Percentiles rank a stretch among this genome's conserved stretches.
Evolutionary conservation across 2,113 vertebrate species (phyloP).

Genomic region (Macaca nemestrina): DNA sequence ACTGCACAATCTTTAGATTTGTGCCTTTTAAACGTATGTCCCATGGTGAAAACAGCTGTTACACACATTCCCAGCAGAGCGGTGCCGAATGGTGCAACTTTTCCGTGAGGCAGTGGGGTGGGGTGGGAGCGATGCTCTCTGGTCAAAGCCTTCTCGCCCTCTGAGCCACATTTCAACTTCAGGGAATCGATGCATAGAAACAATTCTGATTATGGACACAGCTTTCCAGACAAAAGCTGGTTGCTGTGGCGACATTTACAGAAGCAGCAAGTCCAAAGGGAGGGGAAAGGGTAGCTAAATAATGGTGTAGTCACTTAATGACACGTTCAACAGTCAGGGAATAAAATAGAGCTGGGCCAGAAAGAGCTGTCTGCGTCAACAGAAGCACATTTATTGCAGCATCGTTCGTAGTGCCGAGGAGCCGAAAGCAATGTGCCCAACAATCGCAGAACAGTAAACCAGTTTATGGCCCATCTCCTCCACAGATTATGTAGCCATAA

Average conservation of each 20-base stretch:
- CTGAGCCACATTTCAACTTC: accelerated
- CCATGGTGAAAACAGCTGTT: accelerated
- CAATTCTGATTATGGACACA: background rate
- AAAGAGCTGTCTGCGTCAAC: accelerated
- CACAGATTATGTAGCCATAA: background rate
- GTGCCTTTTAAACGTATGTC: background rate
- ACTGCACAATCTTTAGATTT: accelerated
- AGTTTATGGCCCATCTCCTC: background rate
- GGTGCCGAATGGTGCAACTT: accelerated
- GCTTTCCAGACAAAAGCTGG: background rate
- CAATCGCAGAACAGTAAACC: accelerated
- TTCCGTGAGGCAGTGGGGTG: background rate
- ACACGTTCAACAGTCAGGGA: accelerated
- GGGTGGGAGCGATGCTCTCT: accelerated
- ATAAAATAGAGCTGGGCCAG: accelerated
- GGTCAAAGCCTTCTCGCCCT: background rate
- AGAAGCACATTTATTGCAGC: accelerated
- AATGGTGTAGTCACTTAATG: no score
- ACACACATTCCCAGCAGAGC: accelerated
- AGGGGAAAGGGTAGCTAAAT: background rate
- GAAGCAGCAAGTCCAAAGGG: background rate
- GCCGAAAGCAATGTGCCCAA: accelerated
- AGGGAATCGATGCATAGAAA: accelerated
- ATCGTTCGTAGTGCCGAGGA: accelerated
- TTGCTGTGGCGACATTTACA: background rate